Evolutionary conservation across 2,888 invertebrate genomes (phyloP).

Genomic region (Drosophila melanocephala): DNA sequence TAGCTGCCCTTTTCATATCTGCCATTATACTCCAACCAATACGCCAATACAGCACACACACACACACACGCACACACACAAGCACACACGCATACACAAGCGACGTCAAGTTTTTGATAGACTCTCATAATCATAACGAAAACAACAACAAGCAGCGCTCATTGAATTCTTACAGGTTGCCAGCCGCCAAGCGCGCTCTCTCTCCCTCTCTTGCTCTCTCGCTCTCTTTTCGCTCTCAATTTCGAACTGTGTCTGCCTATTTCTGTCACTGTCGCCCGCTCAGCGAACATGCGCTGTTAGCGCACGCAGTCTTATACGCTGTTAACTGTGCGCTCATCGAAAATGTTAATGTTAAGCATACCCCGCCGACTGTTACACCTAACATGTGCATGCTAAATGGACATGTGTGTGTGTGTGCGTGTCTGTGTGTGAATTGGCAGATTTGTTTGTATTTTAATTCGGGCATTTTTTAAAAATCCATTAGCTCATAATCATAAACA

Average conservation of each 20-base stretch:
- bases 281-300: constrained; percentile 55
- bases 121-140: constrained; percentile 83
- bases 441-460: constrained; percentile 1
- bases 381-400: constrained; percentile 11
- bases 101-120: constrained; percentile 75
- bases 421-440: constrained; percentile 2
- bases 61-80: constrained; percentile 29
- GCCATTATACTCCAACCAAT: constrained; percentile 81
- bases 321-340: constrained; percentile 43
- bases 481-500: constrained; percentile 60
- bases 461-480: constrained; percentile 50
- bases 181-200: constrained; percentile 23
- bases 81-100: not conserved
- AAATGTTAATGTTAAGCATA: constrained; percentile 32
- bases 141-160: constrained; percentile 65
- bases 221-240: constrained; percentile 45
- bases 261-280: constrained; percentile 54
- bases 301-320: constrained; percentile 61
- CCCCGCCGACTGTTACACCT: constrained; percentile 32
- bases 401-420: not conserved
- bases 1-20: constrained; percentile 80
- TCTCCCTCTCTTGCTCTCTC: constrained; percentile 26
- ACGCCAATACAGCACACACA: constrained; percentile 45
- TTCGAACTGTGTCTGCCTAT: constrained; percentile 56
- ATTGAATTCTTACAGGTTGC: constrained; percentile 76